Percentiles rank a stretch among this genome's conserved stretches.
Evolutionary conservation across 2,888 invertebrate genomes (phyloP).

Genomic region (Camptogramma bilineatum): DNA sequence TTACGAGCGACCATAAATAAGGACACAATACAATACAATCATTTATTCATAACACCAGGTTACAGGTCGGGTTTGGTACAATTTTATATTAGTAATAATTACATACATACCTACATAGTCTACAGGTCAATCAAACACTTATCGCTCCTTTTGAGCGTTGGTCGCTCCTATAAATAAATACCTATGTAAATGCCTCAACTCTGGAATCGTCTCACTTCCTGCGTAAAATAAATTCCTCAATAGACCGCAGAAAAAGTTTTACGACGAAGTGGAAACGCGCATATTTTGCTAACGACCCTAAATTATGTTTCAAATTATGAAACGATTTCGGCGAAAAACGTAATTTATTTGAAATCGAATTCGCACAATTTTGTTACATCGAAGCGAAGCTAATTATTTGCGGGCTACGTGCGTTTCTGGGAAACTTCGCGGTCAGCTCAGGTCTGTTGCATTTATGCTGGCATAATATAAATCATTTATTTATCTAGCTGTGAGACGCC

Average conservation of each 20-base stretch:
- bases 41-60: too few relatives aligned
- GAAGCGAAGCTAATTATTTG: slow-evolving; percentile 13
- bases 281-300: neutral
- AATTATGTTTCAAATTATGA: slow-evolving; percentile 20
- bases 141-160: too few relatives aligned
- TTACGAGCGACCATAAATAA: too few relatives aligned
- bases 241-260: too few relatives aligned
- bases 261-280: neutral
- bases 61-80: too few relatives aligned
- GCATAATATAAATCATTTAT: neutral
- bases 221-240: neutral
- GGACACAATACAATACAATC: too few relatives aligned
- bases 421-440: slow-evolving; percentile 1
- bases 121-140: too few relatives aligned
- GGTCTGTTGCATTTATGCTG: neutral
- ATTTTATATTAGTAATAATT: too few relatives aligned
- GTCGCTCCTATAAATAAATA: too few relatives aligned
- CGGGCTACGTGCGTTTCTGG: slow-evolving; percentile 4
- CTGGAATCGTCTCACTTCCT: neutral
- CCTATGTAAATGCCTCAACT: too few relatives aligned
- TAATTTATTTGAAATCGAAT: slow-evolving; percentile 19
- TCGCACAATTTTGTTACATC: slow-evolving; percentile 16
- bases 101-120: too few relatives aligned
- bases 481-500: too few relatives aligned
- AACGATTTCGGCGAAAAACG: slow-evolving; percentile 15